Conservation (phyloP, 2,888 invertebrate genomes). For the Trissonchulus latispiculum region DNA sequence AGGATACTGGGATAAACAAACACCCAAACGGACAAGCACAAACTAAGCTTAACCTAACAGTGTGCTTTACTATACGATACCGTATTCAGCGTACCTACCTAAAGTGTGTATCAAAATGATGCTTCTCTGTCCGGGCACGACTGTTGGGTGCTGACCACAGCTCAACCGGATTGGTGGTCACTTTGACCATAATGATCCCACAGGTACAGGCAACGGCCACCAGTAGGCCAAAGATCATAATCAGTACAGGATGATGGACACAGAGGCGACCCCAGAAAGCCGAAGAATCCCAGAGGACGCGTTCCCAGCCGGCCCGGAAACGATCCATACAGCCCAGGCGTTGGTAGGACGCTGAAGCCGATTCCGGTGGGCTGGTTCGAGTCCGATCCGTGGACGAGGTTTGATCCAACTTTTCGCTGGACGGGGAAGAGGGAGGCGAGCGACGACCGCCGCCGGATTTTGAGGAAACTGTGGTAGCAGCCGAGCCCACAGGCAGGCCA, state of each 20-base stretch:
- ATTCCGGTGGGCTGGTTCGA: background rate
- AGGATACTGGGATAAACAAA: no score
- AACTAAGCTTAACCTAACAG: no score
- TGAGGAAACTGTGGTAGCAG: background rate
- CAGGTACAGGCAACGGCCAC: slow-evolving; percentile 60
- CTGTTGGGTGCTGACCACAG: slow-evolving; percentile 88
- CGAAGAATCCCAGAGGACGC: slow-evolving; percentile 30
- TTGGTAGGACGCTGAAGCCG: no score
- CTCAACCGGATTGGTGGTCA: slow-evolving; percentile 89
- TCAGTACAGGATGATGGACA: slow-evolving; percentile 66
- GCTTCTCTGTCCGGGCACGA: slow-evolving; percentile 71
- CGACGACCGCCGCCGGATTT: no score
- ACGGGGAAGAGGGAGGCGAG: slow-evolving; percentile 29
- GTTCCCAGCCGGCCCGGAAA: slow-evolving; percentile 41
- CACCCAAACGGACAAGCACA: no score
- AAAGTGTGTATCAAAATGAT: slow-evolving; percentile 83
- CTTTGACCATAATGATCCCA: slow-evolving; percentile 62
- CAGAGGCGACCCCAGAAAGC: slow-evolving; percentile 53
- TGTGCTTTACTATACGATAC: no score
- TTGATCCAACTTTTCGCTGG: slow-evolving; percentile 51
- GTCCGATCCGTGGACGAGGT: slow-evolving; percentile 49
- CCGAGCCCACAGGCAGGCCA: background rate
- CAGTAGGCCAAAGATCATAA: slow-evolving; percentile 59
- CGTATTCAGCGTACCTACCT: no score
- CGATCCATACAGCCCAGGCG: slow-evolving; percentile 16